phyloP scores from a whole-genome alignment of 2,113 vertebrate species.

The Promerops cafer region DNA sequence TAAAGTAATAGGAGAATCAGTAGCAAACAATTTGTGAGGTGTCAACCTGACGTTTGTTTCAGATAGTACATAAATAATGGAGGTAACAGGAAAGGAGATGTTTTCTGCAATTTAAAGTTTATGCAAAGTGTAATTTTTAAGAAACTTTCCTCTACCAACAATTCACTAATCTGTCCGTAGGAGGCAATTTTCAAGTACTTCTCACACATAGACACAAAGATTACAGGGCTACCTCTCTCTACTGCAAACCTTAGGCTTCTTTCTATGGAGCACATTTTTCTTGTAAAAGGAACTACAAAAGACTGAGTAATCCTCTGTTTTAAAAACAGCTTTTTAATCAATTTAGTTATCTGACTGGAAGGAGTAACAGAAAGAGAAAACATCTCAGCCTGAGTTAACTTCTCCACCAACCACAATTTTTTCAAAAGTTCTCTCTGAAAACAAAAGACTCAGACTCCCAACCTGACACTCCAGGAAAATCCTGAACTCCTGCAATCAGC shows the following conservation, averaged over 20 bases:
- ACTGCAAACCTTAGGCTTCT: neutral
- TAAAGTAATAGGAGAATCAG: neutral
- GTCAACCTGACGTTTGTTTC: neutral
- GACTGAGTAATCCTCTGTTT: slow-evolving; percentile 54
- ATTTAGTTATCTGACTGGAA: slow-evolving; percentile 41
- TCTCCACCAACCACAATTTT: slow-evolving; percentile 20
- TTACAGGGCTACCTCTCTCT: slow-evolving; percentile 9
- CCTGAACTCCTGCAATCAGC: neutral
- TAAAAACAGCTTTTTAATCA: slow-evolving; percentile 62
- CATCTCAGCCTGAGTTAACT: slow-evolving; percentile 18
- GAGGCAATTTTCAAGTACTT: slow-evolving; percentile 45
- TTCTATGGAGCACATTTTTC: neutral
- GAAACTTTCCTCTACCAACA: neutral
- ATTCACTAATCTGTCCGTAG: slow-evolving; percentile 27
- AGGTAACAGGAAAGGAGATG: neutral
- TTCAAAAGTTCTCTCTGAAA: neutral
- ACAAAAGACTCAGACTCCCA: neutral
- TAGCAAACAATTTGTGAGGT: neutral
- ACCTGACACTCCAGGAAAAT: neutral
- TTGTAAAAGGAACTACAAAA: slow-evolving; percentile 48
- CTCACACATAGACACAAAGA: slow-evolving; percentile 17
- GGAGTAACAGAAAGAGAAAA: slow-evolving; percentile 54
- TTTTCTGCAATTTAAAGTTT: slow-evolving; percentile 2
- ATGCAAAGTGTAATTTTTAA: slow-evolving; percentile 11
- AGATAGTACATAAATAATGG: neutral